These are phyloP conservation scores for Meles meles DNA, from an alignment of 2,113 vertebrate genomes.

Conservation along the genomic window DNA sequence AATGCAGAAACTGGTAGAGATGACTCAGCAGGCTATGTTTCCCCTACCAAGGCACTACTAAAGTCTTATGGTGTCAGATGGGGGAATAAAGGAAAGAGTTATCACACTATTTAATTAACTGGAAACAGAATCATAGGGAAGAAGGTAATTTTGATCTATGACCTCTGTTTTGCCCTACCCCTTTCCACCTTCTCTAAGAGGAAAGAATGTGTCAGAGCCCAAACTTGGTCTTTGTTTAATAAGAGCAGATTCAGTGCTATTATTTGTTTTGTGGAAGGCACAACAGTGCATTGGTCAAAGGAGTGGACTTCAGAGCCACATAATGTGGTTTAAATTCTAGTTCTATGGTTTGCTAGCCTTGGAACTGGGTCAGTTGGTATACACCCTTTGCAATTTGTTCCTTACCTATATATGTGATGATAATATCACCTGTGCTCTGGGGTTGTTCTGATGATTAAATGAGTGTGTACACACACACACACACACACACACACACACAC, in stretches of 20 bases:
- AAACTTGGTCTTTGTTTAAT: not conserved
- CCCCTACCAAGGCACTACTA: not conserved
- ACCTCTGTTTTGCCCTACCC: not conserved
- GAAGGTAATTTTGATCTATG: not conserved
- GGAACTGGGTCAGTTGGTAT: not conserved
- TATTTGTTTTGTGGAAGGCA: not conserved
- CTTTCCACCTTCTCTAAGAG: not conserved
- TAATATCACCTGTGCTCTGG: not conserved
- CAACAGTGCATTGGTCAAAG: not conserved
- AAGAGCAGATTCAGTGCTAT: not conserved
- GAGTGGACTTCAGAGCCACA: not conserved
- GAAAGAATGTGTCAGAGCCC: not conserved
- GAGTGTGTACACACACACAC: not conserved
- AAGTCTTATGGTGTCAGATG: not conserved
- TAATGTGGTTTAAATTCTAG: not conserved
- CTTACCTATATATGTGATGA: not conserved
- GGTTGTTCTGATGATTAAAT: not conserved
- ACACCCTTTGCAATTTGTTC: not conserved
- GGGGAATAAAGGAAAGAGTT: not conserved
- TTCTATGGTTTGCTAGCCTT: not conserved
- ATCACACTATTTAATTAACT: not conserved
- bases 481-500: not conserved
- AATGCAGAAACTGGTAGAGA: not conserved
- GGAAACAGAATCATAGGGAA: not conserved
- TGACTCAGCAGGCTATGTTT: not conserved